Conservation (phyloP, 2,797 vertebrate species). For the Pangasius mekongensis region DNA sequence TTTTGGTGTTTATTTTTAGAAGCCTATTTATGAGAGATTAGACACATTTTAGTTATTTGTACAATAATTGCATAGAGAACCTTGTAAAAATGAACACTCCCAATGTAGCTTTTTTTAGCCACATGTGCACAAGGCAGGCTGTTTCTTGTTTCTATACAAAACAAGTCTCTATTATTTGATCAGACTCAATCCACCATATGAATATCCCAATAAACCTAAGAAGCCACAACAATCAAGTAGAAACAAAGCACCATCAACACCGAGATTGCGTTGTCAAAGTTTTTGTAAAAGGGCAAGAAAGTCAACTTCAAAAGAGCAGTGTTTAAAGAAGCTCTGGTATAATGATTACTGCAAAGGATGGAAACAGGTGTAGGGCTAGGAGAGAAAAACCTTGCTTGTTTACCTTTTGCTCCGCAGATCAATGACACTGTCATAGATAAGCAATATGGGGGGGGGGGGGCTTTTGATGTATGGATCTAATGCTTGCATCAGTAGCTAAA, state of each 20-base stretch:
- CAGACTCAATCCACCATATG: background rate
- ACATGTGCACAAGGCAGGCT: background rate
- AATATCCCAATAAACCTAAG: background rate
- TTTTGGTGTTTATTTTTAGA: background rate
- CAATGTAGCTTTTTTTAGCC: background rate
- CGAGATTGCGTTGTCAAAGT: slow-evolving; percentile 55
- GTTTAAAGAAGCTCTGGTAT: slow-evolving; percentile 60
- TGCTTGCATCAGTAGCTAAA: slow-evolving; percentile 68
- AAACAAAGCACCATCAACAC: slow-evolving; percentile 68
- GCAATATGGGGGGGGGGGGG: slow-evolving; percentile 67
- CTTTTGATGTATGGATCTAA: slow-evolving; percentile 65
- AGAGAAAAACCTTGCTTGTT: slow-evolving; percentile 58
- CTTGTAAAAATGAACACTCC: background rate
- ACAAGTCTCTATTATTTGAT: background rate
- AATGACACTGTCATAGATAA: slow-evolving; percentile 70
- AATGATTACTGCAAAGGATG: slow-evolving; percentile 71
- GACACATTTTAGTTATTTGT: background rate
- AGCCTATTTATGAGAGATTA: background rate
- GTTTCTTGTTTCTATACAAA: background rate
- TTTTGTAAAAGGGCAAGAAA: slow-evolving; percentile 68
- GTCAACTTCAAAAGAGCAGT: slow-evolving; percentile 67
- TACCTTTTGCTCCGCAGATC: slow-evolving; percentile 65
- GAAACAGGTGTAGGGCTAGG: slow-evolving; percentile 50
- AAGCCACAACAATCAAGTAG: background rate
- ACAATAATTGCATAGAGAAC: background rate